Conservation (phyloP, 2,888 invertebrate genomes). For the Thera obeliscata region DNA sequence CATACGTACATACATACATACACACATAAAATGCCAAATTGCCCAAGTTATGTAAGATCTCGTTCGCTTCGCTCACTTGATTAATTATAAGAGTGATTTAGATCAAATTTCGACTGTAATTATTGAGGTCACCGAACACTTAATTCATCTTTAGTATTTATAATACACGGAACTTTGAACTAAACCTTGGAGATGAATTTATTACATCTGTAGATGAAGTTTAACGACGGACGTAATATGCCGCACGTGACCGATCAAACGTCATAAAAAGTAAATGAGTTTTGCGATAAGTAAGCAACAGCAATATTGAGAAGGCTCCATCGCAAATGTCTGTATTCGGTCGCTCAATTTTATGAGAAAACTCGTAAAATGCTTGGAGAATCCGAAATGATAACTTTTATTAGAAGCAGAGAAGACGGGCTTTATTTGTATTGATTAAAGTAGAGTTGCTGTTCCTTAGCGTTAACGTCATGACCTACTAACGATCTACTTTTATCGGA, state of each 20-base stretch:
- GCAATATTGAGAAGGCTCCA: constrained; percentile 28
- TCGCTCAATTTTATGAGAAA: constrained; percentile 29
- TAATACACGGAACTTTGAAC: too few relatives aligned
- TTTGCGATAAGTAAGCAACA: constrained; percentile 35
- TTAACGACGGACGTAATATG: constrained; percentile 26
- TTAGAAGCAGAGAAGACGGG: constrained; percentile 20
- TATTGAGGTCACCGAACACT: too few relatives aligned
- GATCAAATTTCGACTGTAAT: too few relatives aligned
- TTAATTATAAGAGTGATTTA: too few relatives aligned
- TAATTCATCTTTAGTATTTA: too few relatives aligned
- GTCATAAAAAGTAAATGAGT: constrained; percentile 37
- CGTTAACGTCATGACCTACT: background rate
- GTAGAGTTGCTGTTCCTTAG: constrained; percentile 2
- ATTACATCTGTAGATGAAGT: constrained; percentile 7
- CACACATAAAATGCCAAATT: too few relatives aligned
- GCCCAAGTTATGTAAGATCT: too few relatives aligned
- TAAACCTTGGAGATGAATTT: too few relatives aligned
- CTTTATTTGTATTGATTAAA: constrained; percentile 17
- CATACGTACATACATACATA: too few relatives aligned
- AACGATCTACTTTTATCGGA: background rate
- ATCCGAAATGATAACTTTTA: constrained; percentile 32
- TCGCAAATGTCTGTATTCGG: constrained; percentile 22
- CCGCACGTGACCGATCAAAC: constrained; percentile 38
- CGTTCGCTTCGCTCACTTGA: too few relatives aligned
- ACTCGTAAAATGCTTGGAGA: constrained; percentile 26